Conservation (phyloP, 1,140 invertebrate species). For the Nephila pilipes region DNA sequence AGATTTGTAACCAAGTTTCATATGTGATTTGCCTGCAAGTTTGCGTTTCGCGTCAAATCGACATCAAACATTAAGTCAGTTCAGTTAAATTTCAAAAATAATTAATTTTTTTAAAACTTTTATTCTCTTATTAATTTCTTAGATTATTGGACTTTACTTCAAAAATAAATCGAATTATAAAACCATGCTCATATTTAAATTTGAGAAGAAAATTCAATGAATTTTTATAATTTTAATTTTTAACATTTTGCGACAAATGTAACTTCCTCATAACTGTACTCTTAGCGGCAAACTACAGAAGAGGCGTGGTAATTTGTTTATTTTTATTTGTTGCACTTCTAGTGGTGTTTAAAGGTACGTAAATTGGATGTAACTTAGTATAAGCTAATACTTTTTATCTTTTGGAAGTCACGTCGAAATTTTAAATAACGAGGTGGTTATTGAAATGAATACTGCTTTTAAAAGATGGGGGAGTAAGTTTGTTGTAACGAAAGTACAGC, state of each 20-base stretch:
- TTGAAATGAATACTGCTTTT: conserved; percentile 73
- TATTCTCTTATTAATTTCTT: too few species aligned
- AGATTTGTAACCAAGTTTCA: not conserved
- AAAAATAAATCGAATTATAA: too few species aligned
- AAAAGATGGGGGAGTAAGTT: conserved; percentile 73
- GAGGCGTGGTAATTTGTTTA: conserved; percentile 38
- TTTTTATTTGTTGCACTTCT: conserved; percentile 30
- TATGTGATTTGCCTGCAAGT: not conserved
- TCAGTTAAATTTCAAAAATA: not conserved
- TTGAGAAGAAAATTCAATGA: too few species aligned
- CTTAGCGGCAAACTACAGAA: not conserved
- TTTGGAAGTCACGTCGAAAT: not conserved
- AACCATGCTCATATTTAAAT: too few species aligned
- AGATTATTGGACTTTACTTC: too few species aligned
- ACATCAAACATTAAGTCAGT: not conserved
- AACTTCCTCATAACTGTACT: not conserved
- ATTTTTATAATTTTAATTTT: not conserved
- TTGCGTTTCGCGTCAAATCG: conserved; percentile 15
- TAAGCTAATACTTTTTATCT: not conserved
- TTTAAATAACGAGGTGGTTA: not conserved
- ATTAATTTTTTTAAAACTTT: too few species aligned
- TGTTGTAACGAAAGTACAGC: conserved; percentile 50
- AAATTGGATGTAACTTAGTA: not conserved
- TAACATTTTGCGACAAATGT: not conserved
- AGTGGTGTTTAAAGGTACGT: not conserved